Conservation (phyloP, 2,113 vertebrate genomes). For the Rhineura floridana region DNA sequence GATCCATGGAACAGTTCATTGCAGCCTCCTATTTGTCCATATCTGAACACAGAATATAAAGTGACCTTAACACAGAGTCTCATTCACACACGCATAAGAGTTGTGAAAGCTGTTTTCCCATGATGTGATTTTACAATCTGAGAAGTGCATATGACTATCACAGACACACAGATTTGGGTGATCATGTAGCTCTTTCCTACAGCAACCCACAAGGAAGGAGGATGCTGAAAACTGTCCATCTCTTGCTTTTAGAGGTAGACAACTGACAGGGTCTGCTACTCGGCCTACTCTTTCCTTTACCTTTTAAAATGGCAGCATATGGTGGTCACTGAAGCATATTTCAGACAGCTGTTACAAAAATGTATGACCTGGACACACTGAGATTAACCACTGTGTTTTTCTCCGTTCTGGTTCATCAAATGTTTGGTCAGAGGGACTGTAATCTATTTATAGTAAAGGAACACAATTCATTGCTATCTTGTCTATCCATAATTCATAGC, state of each 20-base stretch:
- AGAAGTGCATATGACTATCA: background rate
- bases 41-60: background rate
- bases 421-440: constrained; percentile 46
- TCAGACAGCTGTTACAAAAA: constrained; percentile 58
- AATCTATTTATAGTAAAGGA: constrained; percentile 58
- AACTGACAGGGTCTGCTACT: constrained; percentile 32
- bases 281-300: constrained; percentile 24
- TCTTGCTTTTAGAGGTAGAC: background rate
- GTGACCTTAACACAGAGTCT: no score
- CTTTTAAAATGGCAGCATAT: constrained; percentile 46
- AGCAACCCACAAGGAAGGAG: background rate
- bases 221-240: background rate
- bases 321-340: constrained; percentile 54
- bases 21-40: no score
- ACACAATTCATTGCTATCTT: constrained; percentile 38
- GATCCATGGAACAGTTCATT: no score
- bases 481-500: constrained; percentile 52
- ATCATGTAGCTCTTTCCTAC: background rate
- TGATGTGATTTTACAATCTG: no score
- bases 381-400: constrained; percentile 47
- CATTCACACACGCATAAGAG: background rate
- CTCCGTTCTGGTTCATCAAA: constrained; percentile 56
- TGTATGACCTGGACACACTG: constrained; percentile 50
- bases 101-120: background rate
- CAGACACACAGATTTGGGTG: background rate